Evolutionary conservation across 2,113 vertebrate species (phyloP), one percentile per base, ranked within the genome.

Genomic region (Ornithorhynchus anatinus): DNA sequence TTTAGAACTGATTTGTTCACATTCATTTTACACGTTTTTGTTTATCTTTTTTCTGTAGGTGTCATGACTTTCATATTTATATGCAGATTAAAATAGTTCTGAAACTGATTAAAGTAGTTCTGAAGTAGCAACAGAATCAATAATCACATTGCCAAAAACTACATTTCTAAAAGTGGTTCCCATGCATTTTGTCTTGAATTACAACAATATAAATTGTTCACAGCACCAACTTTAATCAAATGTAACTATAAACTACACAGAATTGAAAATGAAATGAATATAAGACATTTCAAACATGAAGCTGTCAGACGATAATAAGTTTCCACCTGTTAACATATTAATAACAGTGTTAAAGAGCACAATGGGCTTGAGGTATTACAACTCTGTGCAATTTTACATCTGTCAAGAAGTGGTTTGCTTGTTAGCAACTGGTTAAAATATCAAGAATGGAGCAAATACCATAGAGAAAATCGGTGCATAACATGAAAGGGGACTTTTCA

Each of bases 271-370:
- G 64, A 71, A 80, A 77, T 77, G 3, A 76, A 29, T 66, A 70
- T 64, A 38, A 84, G 64, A 75, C 37, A 81, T 87, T 89, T 90
- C 78, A 83, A 73, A 89, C 63, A 84, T 77, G 63, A 83, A 86
- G 66, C 69, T 77, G 72, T 68, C 64, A 54, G 82, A 87, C 63
- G 89, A 85, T 88, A 88, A 88, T 79, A 87, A 86, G 64, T 82
- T 89, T 86, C 76, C 60, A 89, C 76, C 85, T 90, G 84, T 84
- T 92, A 91, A 84, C 75, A 87, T 83, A 84, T 87, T 89, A 90
- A 88, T 90, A 88, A 82, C 59, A 75, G 72, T 89, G 88, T 85
- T 91, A 90, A 89, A 84, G 80, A 87, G 78, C 79, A 75, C 51
- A 58, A 62, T 88, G 64, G 81, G 89, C 86, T 81, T 17, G 66